phyloP scores from a whole-genome alignment of 2,113 vertebrate genomes.

The Petaurus breviceps region DNA sequence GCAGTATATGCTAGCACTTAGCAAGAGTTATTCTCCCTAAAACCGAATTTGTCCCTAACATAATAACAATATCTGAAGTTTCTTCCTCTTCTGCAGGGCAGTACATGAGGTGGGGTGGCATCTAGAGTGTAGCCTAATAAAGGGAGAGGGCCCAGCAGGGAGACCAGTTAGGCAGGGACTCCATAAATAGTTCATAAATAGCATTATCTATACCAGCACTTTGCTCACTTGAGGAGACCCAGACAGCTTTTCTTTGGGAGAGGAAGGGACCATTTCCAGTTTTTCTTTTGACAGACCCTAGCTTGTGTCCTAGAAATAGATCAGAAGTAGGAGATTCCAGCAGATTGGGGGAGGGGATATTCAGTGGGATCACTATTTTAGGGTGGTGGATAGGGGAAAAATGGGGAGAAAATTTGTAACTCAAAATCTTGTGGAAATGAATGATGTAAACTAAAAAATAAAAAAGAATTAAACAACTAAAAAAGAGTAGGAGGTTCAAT shows the following conservation, averaged over 20 bases:
- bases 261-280: not conserved
- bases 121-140: not conserved
- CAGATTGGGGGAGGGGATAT: no score
- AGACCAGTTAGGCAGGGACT: not conserved
- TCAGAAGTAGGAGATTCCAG: not conserved
- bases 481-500: not conserved
- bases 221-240: not conserved
- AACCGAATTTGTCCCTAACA: not conserved
- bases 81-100: not conserved
- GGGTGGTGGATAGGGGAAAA: no score
- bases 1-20: not conserved
- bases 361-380: no score
- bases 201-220: not conserved
- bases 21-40: not conserved
- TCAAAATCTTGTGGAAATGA: no score
- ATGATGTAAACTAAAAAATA: no score
- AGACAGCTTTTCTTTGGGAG: not conserved
- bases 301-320: not conserved
- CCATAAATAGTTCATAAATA: not conserved
- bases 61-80: not conserved
- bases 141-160: not conserved
- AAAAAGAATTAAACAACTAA: no score
- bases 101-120: not conserved
- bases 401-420: no score
- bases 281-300: not conserved